phyloP scores from a whole-genome alignment of 2,888 invertebrate genomes.

The Tipula vernalis region DNA sequence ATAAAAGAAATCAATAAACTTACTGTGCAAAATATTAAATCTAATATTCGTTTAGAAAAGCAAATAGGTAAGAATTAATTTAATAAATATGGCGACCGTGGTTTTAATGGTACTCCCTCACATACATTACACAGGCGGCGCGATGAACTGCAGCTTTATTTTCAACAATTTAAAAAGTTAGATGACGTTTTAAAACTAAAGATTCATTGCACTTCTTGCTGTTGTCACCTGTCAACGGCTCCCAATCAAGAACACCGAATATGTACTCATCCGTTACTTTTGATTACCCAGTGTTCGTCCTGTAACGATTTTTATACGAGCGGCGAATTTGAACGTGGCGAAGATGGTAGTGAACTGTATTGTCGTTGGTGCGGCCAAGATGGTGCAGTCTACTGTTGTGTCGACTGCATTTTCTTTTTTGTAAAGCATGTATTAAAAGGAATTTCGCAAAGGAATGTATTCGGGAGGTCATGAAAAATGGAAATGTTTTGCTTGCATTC shows the following conservation, averaged over 20 bases:
- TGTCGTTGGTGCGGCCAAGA: conserved; percentile 77
- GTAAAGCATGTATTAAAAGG: conserved; percentile 63
- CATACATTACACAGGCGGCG: not conserved
- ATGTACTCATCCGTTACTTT: conserved; percentile 58
- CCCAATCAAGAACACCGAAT: conserved; percentile 48
- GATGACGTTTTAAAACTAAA: conserved; percentile 42
- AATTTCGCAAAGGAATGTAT: conserved; percentile 55
- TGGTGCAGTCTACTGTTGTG: conserved; percentile 66
- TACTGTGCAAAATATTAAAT: not conserved
- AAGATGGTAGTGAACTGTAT: conserved; percentile 70
- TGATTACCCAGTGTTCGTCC: conserved; percentile 55
- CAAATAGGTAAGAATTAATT: not conserved
- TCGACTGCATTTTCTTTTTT: conserved; percentile 60
- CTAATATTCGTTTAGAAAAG: not conserved
- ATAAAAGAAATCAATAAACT: not conserved
- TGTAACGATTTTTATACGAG: conserved; percentile 69
- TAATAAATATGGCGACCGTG: not conserved
- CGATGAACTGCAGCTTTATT: not conserved
- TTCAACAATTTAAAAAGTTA: conserved; percentile 35
- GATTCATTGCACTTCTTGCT: conserved; percentile 59
- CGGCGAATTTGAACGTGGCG: conserved; percentile 70
- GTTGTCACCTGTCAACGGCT: conserved; percentile 60
- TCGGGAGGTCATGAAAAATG: conserved; percentile 58
- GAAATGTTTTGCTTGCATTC: conserved; percentile 65
- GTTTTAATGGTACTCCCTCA: not conserved